Conservation (phyloP, 2,888 invertebrate genomes). For the Pyrochroa serraticornis region DNA sequence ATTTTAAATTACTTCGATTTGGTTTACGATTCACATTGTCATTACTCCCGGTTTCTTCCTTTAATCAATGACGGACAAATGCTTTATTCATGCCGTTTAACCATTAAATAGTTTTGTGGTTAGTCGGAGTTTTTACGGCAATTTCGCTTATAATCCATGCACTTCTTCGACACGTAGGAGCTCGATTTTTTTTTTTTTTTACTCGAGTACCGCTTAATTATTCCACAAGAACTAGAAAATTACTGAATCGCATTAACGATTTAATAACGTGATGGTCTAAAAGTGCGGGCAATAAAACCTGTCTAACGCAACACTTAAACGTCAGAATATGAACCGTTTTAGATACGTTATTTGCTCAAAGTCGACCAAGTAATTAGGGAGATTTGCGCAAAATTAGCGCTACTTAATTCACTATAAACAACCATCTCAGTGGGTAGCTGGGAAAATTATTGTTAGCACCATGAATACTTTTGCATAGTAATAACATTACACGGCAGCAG, state of each 20-base stretch:
- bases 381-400: too few relatives aligned
- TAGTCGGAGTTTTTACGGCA: slow-evolving; percentile 11
- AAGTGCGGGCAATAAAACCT: too few relatives aligned
- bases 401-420: too few relatives aligned
- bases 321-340: too few relatives aligned
- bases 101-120: slow-evolving; percentile 42
- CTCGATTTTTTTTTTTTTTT: slow-evolving; percentile 7
- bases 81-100: slow-evolving; percentile 44
- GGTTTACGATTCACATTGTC: slow-evolving; percentile 37
- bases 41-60: slow-evolving; percentile 25
- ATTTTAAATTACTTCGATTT: slow-evolving; percentile 42
- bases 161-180: slow-evolving; percentile 15
- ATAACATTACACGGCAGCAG: too few relatives aligned
- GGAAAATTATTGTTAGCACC: too few relatives aligned
- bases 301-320: too few relatives aligned
- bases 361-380: too few relatives aligned
- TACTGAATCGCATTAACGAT: slow-evolving; percentile 9
- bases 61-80: slow-evolving; percentile 30
- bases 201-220: neutral
- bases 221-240: slow-evolving; percentile 6
- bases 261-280: too few relatives aligned
- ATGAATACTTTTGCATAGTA: too few relatives aligned
- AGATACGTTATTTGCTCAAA: too few relatives aligned
- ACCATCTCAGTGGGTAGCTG: too few relatives aligned
- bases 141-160: slow-evolving; percentile 23